A percentile compares a stretch with the other conserved stretches of the same genome.
Conservation (phyloP, 2,888 invertebrate genomes). For the Oscheius sp. region DNA sequence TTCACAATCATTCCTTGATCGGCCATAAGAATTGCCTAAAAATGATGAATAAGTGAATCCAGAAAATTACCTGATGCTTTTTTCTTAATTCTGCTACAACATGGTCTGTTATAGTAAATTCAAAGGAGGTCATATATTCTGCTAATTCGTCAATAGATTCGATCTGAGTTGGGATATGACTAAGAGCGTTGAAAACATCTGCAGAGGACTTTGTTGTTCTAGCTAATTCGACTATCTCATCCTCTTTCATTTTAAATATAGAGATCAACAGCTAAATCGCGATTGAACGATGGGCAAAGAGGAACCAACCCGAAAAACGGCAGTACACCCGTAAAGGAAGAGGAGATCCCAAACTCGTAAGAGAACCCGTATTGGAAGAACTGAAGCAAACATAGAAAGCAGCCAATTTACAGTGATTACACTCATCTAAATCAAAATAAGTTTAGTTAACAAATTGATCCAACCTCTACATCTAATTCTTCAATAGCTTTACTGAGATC, state of each 20-base stretch:
- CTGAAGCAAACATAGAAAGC: conserved; percentile 92
- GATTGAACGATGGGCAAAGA: not conserved
- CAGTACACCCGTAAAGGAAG: conserved; percentile 92
- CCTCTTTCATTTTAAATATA: conserved; percentile 75
- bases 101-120: conserved; percentile 67
- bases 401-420: conserved; percentile 97
- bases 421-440: conserved; percentile 76
- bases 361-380: conserved; percentile 93
- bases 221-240: conserved; percentile 83
- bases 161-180: conserved; percentile 81
- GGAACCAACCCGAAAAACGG: conserved; percentile 79
- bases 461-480: conserved; percentile 48
- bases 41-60: not conserved
- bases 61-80: conserved; percentile 11
- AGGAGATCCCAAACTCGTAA: conserved; percentile 94
- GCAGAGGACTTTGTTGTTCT: conserved; percentile 80
- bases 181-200: conserved; percentile 94
- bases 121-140: conserved; percentile 67
- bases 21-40: conserved; percentile 87
- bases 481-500: conserved; percentile 76
- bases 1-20: conserved; percentile 92
- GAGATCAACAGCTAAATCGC: conserved; percentile 61
- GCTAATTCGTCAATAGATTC: conserved; percentile 57
- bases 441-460: not conserved
- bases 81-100: conserved; percentile 60